Percentiles rank a stretch among this genome's conserved stretches.
These are phyloP conservation scores for Halesus radiatus DNA, from an alignment of 1,140 invertebrate species.

Conservation along the genomic window DNA sequence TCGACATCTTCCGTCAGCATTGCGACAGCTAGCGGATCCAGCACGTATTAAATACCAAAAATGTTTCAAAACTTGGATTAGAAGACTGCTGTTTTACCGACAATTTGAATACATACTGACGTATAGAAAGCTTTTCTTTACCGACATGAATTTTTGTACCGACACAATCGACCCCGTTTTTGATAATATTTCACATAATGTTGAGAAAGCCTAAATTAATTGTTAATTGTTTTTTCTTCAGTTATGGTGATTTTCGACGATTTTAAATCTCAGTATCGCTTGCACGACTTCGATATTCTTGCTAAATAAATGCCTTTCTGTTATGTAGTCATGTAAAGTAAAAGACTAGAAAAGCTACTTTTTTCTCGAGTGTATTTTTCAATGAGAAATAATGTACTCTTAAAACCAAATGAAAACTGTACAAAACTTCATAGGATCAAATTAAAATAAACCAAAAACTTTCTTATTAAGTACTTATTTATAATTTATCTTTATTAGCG, in stretches of 20 bases:
- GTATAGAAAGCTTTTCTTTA: no score
- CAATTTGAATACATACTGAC: no score
- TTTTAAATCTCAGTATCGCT: background rate
- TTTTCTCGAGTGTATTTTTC: no score
- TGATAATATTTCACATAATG: background rate
- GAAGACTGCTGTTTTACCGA: background rate
- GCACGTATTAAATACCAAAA: slow-evolving; percentile 35
- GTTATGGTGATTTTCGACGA: slow-evolving; percentile 4
- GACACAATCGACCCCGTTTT: background rate
- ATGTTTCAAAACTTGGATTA: slow-evolving; percentile 17
- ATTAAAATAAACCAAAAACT: no score
- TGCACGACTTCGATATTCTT: slow-evolving; percentile 35
- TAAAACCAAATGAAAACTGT: no score
- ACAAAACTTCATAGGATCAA: no score
- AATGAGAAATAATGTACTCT: no score
- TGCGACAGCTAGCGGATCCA: slow-evolving; percentile 30
- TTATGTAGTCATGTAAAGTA: background rate
- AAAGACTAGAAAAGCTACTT: no score
- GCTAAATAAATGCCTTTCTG: background rate
- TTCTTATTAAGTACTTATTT: background rate
- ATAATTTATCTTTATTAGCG: slow-evolving; percentile 14
- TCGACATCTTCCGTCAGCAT: slow-evolving; percentile 63
- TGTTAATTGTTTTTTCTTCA: no score
- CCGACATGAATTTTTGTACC: background rate
- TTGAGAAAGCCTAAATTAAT: background rate